Conservation (phyloP, 2,797 vertebrate genomes). For the Hydrocynus forskahlii region DNA sequence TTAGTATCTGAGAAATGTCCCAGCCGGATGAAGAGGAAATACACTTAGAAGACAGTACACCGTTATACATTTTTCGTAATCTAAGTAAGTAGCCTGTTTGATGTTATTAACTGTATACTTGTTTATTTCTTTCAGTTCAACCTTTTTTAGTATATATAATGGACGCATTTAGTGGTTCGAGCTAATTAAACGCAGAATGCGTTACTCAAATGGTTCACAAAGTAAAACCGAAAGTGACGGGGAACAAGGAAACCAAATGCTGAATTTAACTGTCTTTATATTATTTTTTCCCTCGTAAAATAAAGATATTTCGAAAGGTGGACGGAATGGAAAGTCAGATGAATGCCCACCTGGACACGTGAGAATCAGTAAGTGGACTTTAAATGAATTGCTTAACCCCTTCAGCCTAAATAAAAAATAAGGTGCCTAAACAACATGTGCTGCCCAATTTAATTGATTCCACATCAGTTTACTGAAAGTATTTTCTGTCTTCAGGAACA, state of each 20-base stretch:
- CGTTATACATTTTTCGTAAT: accelerated
- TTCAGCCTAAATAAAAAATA: background rate
- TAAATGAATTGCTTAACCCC: background rate
- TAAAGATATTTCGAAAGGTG: background rate
- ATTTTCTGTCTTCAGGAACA: too few species aligned
- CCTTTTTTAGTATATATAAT: background rate
- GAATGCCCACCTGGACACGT: background rate
- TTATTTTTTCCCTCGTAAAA: background rate
- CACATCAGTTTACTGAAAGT: too few species aligned
- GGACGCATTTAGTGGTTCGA: too few species aligned
- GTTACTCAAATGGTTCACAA: background rate
- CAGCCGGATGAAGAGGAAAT: background rate
- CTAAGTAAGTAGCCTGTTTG: conserved; percentile 23
- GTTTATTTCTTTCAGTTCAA: background rate
- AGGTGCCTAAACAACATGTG: background rate
- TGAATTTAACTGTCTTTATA: background rate
- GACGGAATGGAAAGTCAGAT: background rate
- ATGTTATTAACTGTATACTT: background rate
- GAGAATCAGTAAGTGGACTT: conserved; percentile 5
- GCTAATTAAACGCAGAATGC: background rate
- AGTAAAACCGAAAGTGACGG: conserved; percentile 4
- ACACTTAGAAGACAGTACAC: conserved; percentile 24
- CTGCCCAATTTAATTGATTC: too few species aligned
- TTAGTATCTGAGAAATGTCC: conserved; percentile 19
- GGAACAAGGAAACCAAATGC: background rate